These are phyloP conservation scores for Ectropis crepuscularia DNA, from an alignment of 2,888 invertebrate species.

Conservation along the genomic window DNA sequence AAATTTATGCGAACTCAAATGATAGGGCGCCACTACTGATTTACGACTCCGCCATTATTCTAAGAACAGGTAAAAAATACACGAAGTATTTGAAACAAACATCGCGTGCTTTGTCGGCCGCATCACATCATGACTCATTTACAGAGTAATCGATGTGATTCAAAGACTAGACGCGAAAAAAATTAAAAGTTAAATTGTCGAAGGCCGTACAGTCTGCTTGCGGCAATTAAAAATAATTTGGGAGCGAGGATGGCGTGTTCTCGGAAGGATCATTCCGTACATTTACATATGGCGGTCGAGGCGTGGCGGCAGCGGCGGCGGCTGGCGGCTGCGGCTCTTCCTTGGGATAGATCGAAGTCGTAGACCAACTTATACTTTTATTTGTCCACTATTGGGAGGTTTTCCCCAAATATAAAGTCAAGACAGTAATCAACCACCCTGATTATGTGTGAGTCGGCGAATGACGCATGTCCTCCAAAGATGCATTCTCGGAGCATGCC, in stretches of 20 bases:
- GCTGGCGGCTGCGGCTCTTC: conserved; percentile 23
- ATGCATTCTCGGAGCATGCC: no score
- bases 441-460: no score
- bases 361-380: no score
- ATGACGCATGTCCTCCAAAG: no score
- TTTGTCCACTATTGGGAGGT: no score
- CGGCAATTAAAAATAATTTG: conserved; percentile 85
- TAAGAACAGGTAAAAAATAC: conserved; percentile 75
- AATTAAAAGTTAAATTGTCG: conserved; percentile 73
- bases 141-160: conserved; percentile 72
- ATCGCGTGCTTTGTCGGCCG: conserved; percentile 62
- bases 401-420: no score
- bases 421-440: no score
- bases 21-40: conserved; percentile 81
- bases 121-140: conserved; percentile 64
- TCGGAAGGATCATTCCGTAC: conserved; percentile 75
- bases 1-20: conserved; percentile 76
- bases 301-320: conserved; percentile 40
- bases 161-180: conserved; percentile 81
- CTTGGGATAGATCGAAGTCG: no score
- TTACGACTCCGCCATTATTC: conserved; percentile 72
- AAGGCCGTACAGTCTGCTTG: conserved; percentile 76
- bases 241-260: conserved; percentile 77
- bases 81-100: conserved; percentile 56
- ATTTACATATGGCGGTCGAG: conserved; percentile 77